Conservation (phyloP, 2,113 vertebrate species). For the Procavia capensis region DNA sequence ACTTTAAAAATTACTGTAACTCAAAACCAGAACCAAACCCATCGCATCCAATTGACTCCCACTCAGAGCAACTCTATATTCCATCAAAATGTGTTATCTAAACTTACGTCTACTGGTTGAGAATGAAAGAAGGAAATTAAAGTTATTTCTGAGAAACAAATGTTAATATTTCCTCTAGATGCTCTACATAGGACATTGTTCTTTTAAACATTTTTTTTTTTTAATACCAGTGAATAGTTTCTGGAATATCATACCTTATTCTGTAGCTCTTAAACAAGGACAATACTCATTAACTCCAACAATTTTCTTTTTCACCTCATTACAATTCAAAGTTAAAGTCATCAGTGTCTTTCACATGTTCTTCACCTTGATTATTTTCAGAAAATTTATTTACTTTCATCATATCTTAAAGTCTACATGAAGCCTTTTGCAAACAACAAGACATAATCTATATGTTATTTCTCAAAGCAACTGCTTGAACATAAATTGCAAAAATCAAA, state of each 20-base stretch:
- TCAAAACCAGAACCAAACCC: too few relatives aligned
- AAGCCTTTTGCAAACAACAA: not conserved
- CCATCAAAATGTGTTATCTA: not conserved
- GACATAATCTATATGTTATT: not conserved
- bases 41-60: too few relatives aligned
- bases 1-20: slow-evolving; percentile 12
- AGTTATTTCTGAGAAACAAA: not conserved
- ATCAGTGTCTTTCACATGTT: not conserved
- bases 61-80: not conserved
- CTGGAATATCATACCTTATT: not conserved
- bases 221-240: not conserved
- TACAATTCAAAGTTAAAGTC: not conserved
- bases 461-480: not conserved
- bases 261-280: not conserved
- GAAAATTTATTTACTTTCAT: not conserved
- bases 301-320: not conserved
- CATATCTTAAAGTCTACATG: not conserved
- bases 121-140: not conserved
- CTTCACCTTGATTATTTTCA: slow-evolving; percentile 17
- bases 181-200: not conserved
- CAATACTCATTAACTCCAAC: not conserved
- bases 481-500: not conserved
- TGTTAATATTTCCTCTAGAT: not conserved
- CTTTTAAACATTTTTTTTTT: not conserved
- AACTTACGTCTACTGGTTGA: not conserved